Base-by-base conservation (phyloP, 2,888 invertebrate genomes). In the Argyresthia albistria region DNA sequence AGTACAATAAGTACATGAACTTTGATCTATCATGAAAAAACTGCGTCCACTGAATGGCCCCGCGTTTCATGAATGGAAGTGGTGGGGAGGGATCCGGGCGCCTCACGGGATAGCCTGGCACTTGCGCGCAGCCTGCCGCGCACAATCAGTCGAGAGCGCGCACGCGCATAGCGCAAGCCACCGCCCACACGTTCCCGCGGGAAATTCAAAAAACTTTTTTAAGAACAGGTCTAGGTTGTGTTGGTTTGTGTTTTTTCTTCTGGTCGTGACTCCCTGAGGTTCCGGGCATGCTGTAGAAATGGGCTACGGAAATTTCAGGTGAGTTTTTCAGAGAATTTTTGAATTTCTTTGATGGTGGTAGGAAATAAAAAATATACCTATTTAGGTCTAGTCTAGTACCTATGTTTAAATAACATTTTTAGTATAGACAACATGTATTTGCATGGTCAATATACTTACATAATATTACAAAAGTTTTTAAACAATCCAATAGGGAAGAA, bases 261-360 rank as follows among this genome's bases (percentile, higher is more conserved):
- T 50, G 16, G n/a, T 4, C 25, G 42, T 43, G 25, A 39, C n/a
- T 42, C 8, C 9, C n/a, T 43, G 25, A 25, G 25, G 25, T 25
- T 25, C 8, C 35, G 64, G 82, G 80, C 70, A 86, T 86, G 84
- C 74, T 73, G 72, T 82, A 75, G 64, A 60, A 60, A 84, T 83
- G 86, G 74, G 70, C 70, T 69, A 65, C 62, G 66, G 61, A 62
- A 79, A 65, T 66, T 73, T 83, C 74, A 86, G 86, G 86, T 84
- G 61, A 65, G 76, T 45, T 51, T 53, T 35, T 52, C 15, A 43
- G 35, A 43, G 11, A 46, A 1, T 25, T 46, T 25, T 10, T n/a
- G 46, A 45, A 12, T 36, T 48, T 25, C 6, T 25, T 25, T 25
- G 25, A 6, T 25, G 25, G 6, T 25, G 25, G 25, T 25, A 6